Evolutionary conservation across 2,113 vertebrate species (phyloP).

Genomic region (Dendropsophus ebraccatus): DNA sequence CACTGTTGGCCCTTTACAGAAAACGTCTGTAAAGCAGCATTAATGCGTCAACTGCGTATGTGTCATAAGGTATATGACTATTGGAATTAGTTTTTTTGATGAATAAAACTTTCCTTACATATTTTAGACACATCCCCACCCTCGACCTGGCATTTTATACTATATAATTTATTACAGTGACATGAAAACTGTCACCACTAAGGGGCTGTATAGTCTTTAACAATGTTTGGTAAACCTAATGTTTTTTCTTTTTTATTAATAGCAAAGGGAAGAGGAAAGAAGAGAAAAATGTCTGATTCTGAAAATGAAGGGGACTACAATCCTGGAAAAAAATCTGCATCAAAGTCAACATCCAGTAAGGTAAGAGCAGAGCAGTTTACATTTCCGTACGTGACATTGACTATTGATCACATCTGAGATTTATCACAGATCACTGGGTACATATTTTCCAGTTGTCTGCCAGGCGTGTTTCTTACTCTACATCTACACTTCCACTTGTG

Average conservation of each 20-base stretch:
- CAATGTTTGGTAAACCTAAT: not conserved
- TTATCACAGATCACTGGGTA: too few relatives aligned
- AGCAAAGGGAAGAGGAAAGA: conserved; percentile 92
- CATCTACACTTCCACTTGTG: too few relatives aligned
- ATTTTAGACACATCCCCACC: not conserved
- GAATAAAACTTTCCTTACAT: not conserved
- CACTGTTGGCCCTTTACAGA: not conserved
- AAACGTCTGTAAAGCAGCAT: not conserved
- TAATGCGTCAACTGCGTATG: not conserved
- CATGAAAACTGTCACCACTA: not conserved
- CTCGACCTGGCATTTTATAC: not conserved
- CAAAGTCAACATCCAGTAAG: conserved; percentile 40
- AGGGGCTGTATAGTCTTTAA: not conserved
- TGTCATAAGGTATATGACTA: not conserved
- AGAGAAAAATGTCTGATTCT: conserved; percentile 92
- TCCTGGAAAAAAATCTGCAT: conserved; percentile 81
- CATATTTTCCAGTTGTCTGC: too few relatives aligned
- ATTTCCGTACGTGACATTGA: not conserved
- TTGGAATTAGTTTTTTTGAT: not conserved
- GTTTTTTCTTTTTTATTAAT: conserved; percentile 55
- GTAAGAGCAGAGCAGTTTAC: conserved; percentile 13
- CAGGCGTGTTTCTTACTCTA: too few relatives aligned
- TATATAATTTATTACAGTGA: not conserved
- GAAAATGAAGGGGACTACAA: conserved; percentile 91
- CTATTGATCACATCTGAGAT: too few relatives aligned